Evolutionary conservation across 2,888 invertebrate species (phyloP), one percentile per base, ranked within the genome.

Genomic region (Asteroscopus sphinx): DNA sequence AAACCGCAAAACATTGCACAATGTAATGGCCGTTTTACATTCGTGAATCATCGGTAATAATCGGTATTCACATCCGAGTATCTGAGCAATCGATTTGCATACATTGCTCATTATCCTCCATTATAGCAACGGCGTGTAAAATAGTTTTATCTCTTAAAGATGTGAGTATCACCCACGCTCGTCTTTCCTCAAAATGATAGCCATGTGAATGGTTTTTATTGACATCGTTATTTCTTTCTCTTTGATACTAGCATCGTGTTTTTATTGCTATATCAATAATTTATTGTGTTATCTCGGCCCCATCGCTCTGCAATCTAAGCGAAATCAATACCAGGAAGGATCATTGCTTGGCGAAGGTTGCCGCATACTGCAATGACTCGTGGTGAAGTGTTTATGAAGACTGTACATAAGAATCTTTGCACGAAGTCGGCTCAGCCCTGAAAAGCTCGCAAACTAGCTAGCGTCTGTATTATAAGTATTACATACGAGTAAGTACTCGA

Each of bases 71-170:
- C 47, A 45, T 49, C 25, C 28, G 40, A 55, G 40, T 44, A 45
- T 49, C 25, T 25, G 40, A 55, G 40, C 40, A 53, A 60, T 68
- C 49, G 45, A 74, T 77, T 77, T 62, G 70, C 74, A 70, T 75
- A 68, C 62, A 74, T 71, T 63, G 48, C 77, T 74, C 57, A 71
- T 66, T 66, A 68, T 60, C 58, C 35, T n/a, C 57, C 39, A 60
- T 58, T 42, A 58, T 33, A 44, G 52, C 26, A 32, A 36, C 32
- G 55, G 42, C 41, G 67, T 65, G 54, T 52, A 52, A 54, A 68
- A 72, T 72, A 72, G 62, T 68, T 66, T 56, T 44, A 33, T 51
- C 17, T 56, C 55, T 48, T 32, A 46, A 32, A 63, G 13, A 47
- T 51, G 21, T 13, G 36, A 21, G 17, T 4, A 35, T 21, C 44